Base-by-base conservation (phyloP, 2,888 invertebrate genomes). In the Perizoma flavofasciatum region DNA sequence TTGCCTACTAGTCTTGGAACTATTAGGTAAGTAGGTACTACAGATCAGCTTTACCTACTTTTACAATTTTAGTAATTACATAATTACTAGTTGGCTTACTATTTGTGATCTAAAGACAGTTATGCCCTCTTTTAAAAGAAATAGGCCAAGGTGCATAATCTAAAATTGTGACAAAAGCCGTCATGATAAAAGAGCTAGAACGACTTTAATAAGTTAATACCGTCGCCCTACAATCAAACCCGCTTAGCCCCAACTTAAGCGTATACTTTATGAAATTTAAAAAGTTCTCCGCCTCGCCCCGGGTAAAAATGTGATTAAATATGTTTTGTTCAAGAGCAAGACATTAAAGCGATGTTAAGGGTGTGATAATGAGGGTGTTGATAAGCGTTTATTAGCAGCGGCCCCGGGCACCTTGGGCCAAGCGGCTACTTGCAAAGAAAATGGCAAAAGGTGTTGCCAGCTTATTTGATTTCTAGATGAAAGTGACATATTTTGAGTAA, bases 281-380 rank as follows among this genome's bases (percentile, higher is more conserved):
- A 91, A 92, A 90, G 85, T 90, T 89, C 81, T 78, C 44, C 77
- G 75, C 70, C 72, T 71, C 71, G 62, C 22, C 74, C 34, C 76
- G 81, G 81, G 81, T 84, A 90, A 88, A 92, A 92, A 90, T 91
- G 89, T 87, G 92, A 92, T 92, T 92, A 92, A 92, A 92, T 92
- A 92, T 92, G 92, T 92, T 92, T 92, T 92, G 92, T 92, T 92
- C 92, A 89, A 91, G 86, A 89, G 90, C 89, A 89, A 88, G 89
- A 91, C 92, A 92, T 92, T 92, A 91, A 92, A 89, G 89, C 86
- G 90, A 91, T 89, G 92, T 90, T 92, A 91, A 92, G 92, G 92
- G 92, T 91, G 92, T 89, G 92, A 92, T 92, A 92, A 92, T 92
- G 91, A 90, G 90, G 82, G 85, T 86, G 89, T 88, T 92, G 92